phyloP scores from a whole-genome alignment of 2,113 vertebrate genomes.

The Takifugu bimaculatus region DNA sequence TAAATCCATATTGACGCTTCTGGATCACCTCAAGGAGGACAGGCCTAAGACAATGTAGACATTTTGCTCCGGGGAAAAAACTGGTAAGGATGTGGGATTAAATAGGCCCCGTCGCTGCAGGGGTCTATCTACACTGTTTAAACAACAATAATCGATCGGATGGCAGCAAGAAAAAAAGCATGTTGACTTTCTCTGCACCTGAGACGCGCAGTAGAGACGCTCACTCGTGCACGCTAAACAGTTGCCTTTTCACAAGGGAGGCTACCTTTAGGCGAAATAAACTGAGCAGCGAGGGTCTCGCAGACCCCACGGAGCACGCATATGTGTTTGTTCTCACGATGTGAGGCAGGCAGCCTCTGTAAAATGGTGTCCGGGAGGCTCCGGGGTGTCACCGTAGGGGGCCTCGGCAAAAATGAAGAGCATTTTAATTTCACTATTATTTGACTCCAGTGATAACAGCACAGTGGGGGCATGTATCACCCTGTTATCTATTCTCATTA shows the following conservation, averaged over 20 bases:
- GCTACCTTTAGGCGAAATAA: constrained; percentile 22
- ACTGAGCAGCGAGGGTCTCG: neutral
- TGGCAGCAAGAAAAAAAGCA: constrained; percentile 46
- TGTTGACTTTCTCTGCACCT: constrained; percentile 47
- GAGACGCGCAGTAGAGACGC: constrained; percentile 39
- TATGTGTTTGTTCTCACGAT: neutral
- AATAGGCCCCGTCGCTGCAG: constrained; percentile 12
- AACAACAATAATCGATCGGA: constrained; percentile 56
- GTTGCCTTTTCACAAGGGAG: constrained; percentile 30
- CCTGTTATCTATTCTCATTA: constrained; percentile 48
- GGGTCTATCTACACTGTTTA: constrained; percentile 34
- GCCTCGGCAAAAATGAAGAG: constrained; percentile 31
- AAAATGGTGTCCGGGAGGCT: constrained; percentile 22
- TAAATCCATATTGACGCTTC: too few species aligned
- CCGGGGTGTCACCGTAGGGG: constrained; percentile 4
- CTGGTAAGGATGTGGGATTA: constrained; percentile 25
- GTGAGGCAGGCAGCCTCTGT: constrained; percentile 7
- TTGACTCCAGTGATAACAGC: constrained; percentile 26
- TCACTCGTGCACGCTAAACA: constrained; percentile 27
- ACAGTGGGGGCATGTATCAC: constrained; percentile 35
- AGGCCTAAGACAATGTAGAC: too few species aligned
- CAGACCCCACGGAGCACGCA: too few species aligned
- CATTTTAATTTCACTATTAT: constrained; percentile 40
- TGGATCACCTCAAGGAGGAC: too few species aligned
- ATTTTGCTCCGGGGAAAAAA: neutral